These are phyloP conservation scores for Spea hammondii DNA, from an alignment of 2,797 vertebrate species.

Conservation along the genomic window DNA sequence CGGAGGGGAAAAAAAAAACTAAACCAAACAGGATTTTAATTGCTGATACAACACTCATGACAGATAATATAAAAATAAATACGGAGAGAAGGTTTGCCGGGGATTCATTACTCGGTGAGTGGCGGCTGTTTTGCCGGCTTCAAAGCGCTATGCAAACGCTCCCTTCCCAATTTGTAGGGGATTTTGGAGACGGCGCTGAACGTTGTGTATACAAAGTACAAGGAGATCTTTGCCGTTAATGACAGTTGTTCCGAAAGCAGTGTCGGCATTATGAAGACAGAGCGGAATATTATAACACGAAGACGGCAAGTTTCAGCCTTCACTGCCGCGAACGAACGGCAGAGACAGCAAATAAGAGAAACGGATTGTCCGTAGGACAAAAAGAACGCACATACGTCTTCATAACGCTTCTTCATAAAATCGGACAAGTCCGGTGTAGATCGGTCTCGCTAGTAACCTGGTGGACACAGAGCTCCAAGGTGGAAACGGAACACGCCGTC, in stretches of 20 bases:
- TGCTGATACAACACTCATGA: slow-evolving; percentile 39
- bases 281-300: too few species aligned
- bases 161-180: slow-evolving; percentile 35
- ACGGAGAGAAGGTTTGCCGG: slow-evolving; percentile 7
- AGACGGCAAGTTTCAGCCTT: too few species aligned
- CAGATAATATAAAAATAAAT: slow-evolving; percentile 33
- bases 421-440: too few species aligned
- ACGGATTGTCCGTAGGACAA: too few species aligned
- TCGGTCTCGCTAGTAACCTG: too few species aligned
- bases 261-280: not conserved
- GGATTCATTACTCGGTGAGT: slow-evolving; percentile 38
- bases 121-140: slow-evolving; percentile 33
- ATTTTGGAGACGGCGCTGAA: slow-evolving; percentile 17
- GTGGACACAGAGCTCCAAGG: too few species aligned
- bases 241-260: slow-evolving; percentile 23
- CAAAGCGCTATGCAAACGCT: slow-evolving; percentile 40
- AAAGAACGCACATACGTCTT: too few species aligned
- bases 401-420: too few species aligned
- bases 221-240: slow-evolving; percentile 25
- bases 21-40: slow-evolving; percentile 28
- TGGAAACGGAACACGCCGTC: too few species aligned
- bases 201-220: slow-evolving; percentile 38
- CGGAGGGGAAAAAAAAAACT: not conserved
- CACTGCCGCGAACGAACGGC: too few species aligned
- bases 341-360: too few species aligned